A percentile compares a stretch with the other conserved stretches of the same genome.
Conservation (phyloP, 2,888 invertebrate genomes). For the Idaea dimidiata region DNA sequence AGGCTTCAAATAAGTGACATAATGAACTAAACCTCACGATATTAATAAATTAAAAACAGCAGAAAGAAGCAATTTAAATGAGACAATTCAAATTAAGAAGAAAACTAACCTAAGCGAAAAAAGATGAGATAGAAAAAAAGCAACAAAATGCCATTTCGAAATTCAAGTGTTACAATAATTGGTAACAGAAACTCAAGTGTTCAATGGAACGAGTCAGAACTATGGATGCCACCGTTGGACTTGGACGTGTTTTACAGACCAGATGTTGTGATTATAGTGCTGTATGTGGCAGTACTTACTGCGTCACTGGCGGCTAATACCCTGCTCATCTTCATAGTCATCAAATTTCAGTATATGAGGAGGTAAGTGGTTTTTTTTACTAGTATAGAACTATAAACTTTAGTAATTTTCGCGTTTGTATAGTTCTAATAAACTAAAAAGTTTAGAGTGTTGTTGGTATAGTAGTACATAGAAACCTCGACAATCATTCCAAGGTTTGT, state of each 20-base stretch:
- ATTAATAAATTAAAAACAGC: neutral
- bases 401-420: too few relatives aligned
- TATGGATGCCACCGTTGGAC: conserved; percentile 49
- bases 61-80: neutral
- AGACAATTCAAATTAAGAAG: neutral
- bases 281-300: conserved; percentile 84
- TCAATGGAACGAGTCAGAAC: conserved; percentile 48
- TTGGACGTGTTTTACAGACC: conserved; percentile 67
- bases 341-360: conserved; percentile 87
- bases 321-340: conserved; percentile 85
- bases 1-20: neutral
- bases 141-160: conserved; percentile 11
- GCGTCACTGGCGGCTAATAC: conserved; percentile 84
- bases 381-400: too few relatives aligned
- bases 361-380: conserved; percentile 76
- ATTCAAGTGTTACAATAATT: conserved; percentile 1
- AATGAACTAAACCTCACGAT: neutral
- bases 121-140: neutral
- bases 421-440: neutral
- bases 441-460: too few relatives aligned
- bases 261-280: conserved; percentile 78
- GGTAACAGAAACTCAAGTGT: conserved; percentile 22
- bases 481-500: too few relatives aligned
- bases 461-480: too few relatives aligned
- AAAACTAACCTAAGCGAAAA: neutral